A percentile compares a stretch with the other conserved stretches of the same genome.
Conservation (phyloP, 2,888 invertebrate species). For the Tipula unca region DNA sequence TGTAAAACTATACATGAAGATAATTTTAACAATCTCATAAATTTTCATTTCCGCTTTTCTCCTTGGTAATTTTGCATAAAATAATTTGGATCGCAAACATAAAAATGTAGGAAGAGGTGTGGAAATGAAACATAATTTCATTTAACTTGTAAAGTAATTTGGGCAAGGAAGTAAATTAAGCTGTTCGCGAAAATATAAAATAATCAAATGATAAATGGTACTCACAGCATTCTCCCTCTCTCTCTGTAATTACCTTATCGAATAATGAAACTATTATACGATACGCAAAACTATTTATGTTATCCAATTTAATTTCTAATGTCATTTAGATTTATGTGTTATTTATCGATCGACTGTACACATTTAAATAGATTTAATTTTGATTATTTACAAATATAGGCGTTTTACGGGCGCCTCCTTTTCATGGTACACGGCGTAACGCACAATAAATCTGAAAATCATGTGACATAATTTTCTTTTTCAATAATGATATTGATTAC, state of each 20-base stretch:
- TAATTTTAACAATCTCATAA: not conserved
- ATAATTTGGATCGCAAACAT: not conserved
- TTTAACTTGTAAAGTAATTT: not conserved
- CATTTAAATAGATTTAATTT: no score
- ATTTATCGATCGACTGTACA: no score
- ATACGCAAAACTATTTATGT: not conserved
- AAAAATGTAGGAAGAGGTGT: not conserved
- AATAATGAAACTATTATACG: no score
- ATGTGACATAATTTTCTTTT: no score
- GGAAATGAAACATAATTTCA: not conserved
- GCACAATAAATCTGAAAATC: no score
- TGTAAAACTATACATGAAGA: not conserved
- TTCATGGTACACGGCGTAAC: no score
- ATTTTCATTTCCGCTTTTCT: not conserved
- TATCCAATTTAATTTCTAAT: not conserved
- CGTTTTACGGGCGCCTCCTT: not conserved
- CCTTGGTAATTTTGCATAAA: not conserved
- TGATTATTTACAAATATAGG: not conserved
- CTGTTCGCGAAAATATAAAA: not conserved
- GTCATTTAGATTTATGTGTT: no score
- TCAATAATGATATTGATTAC: not conserved
- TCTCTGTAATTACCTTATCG: not conserved
- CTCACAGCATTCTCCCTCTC: no score
- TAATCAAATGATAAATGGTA: no score
- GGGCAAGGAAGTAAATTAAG: not conserved